Conservation (phyloP, 2,113 vertebrate genomes). For the Myiagra hebetior region DNA sequence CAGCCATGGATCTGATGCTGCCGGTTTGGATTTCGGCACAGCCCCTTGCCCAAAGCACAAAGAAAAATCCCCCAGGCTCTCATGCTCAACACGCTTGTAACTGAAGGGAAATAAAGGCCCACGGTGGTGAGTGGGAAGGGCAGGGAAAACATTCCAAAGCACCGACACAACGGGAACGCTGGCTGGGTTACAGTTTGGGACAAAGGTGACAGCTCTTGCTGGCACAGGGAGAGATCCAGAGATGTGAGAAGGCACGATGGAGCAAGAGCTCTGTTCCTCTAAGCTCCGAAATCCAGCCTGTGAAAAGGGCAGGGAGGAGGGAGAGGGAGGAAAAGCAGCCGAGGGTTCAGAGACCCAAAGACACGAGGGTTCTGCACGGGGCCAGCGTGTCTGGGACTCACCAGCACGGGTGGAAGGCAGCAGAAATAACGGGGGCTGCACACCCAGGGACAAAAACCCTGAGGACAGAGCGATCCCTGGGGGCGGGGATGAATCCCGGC, state of each 20-base stretch:
- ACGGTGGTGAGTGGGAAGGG: rapidly evolving
- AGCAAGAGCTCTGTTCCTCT: not conserved
- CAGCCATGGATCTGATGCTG: not conserved
- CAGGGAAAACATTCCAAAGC: not conserved
- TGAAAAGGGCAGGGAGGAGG: not conserved
- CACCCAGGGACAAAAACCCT: rapidly evolving
- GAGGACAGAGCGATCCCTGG: rapidly evolving
- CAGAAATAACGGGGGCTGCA: rapidly evolving
- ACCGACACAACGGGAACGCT: rapidly evolving
- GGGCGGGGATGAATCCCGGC: not conserved
- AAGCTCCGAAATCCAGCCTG: not conserved
- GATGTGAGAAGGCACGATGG: rapidly evolving
- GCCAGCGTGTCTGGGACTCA: too few relatives aligned
- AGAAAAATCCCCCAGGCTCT: not conserved
- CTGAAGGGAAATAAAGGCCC: not conserved
- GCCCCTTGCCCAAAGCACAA: not conserved
- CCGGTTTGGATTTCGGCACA: not conserved
- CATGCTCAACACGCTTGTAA: rapidly evolving
- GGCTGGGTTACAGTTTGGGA: not conserved
- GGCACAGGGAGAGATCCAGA: not conserved
- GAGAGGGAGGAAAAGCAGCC: not conserved
- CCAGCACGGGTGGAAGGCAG: too few relatives aligned
- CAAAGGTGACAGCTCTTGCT: rapidly evolving
- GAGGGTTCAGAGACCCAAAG: not conserved
- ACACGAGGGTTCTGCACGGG: rapidly evolving